These are phyloP conservation scores for Drosophila pandora DNA, from an alignment of 1,140 invertebrate species.

Conservation along the genomic window DNA sequence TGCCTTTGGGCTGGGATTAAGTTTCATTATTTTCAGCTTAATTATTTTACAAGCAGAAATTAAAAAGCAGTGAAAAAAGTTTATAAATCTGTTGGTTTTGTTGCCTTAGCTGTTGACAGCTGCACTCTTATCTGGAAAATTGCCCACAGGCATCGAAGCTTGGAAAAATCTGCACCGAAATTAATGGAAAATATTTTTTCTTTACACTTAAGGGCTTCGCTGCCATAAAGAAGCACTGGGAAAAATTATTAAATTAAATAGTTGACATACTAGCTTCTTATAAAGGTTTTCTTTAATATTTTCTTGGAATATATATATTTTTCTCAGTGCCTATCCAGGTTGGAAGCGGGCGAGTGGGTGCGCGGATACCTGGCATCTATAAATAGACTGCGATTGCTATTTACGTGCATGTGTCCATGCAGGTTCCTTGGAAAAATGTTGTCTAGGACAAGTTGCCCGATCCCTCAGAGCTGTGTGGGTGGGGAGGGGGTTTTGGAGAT, in stretches of 20 bases:
- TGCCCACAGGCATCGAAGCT: conserved; percentile 29
- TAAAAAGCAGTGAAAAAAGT: conserved; percentile 28
- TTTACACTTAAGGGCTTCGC: conserved; percentile 8
- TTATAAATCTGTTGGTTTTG: conserved; percentile 29
- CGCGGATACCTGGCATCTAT: conserved; percentile 46
- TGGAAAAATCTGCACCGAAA: conserved; percentile 11
- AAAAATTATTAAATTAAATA: neutral
- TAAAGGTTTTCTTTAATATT: neutral
- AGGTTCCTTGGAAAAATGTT: conserved; percentile 76
- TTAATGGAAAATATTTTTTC: conserved; percentile 48
- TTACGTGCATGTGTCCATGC: conserved; percentile 45
- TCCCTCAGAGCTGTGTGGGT: conserved; percentile 27
- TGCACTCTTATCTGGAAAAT: conserved; percentile 54
- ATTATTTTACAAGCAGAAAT: conserved; percentile 73
- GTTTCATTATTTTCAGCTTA: conserved; percentile 78
- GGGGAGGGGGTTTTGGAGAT: conserved; percentile 1
- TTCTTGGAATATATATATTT: neutral
- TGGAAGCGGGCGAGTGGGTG: conserved; percentile 33
- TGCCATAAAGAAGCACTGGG: conserved; percentile 6
- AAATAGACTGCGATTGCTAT: conserved; percentile 55
- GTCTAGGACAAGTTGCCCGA: conserved; percentile 42
- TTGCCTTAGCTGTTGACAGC: conserved; percentile 54
- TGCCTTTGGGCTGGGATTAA: conserved; percentile 59
- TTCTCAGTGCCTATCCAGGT: neutral
- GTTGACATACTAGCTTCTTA: neutral